phyloP scores from a whole-genome alignment of 1,140 invertebrate species.

The Dinothrombium tinctorium region DNA sequence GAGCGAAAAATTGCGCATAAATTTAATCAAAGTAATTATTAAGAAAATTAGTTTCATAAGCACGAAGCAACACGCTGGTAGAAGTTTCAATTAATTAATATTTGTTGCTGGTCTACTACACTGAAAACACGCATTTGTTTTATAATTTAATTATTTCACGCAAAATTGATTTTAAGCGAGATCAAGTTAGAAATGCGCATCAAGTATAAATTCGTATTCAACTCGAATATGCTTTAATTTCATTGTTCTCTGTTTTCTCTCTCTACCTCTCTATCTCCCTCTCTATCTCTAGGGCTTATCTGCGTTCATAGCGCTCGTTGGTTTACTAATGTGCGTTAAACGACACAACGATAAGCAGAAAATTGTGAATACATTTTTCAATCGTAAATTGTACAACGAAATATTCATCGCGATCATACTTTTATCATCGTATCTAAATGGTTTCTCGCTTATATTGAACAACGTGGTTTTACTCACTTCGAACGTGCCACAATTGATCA shows the following conservation, averaged over 20 bases:
- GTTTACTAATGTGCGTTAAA: conserved; percentile 1
- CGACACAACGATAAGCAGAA: background rate
- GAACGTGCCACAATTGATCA: background rate
- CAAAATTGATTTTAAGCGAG: background rate
- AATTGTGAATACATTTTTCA: background rate
- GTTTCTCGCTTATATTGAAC: background rate
- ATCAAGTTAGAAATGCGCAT: background rate
- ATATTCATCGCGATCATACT: too few species aligned
- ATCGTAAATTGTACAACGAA: background rate
- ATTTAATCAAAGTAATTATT: background rate
- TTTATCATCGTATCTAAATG: background rate
- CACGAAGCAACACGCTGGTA: too few species aligned
- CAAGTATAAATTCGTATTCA: background rate
- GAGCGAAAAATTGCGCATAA: background rate
- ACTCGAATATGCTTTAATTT: background rate
- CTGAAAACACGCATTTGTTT: too few species aligned
- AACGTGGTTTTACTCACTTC: too few species aligned
- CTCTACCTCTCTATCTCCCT: too few species aligned
- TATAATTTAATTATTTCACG: background rate
- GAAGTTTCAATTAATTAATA: too few species aligned
- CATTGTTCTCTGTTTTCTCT: background rate
- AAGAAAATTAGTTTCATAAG: too few species aligned
- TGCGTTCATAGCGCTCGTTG: conserved; percentile 2
- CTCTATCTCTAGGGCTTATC: conserved; percentile 1
- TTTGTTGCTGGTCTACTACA: too few species aligned